Evolutionary conservation across 2,797 vertebrate genomes (phyloP).

Genomic region (Enteromius paludinosus): DNA sequence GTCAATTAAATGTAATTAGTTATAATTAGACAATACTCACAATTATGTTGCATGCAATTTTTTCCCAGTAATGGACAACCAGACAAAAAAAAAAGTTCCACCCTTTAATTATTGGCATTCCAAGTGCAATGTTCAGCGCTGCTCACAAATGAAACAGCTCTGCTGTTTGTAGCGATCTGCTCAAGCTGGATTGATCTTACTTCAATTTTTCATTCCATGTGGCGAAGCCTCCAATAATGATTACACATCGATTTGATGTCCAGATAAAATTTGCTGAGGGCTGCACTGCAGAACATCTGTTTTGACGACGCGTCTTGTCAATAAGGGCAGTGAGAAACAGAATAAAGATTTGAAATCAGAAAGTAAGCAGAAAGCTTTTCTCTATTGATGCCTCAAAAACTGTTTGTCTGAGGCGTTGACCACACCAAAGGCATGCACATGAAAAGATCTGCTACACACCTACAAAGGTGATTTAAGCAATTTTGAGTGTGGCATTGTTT

Average conservation of each 20-base stretch:
- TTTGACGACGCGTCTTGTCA: conserved; percentile 1
- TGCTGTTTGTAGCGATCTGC: conserved; percentile 10
- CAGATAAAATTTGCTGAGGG: conserved; percentile 63
- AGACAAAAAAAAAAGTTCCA: not conserved
- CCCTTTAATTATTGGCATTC: conserved; percentile 22
- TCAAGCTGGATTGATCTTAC: conserved; percentile 61
- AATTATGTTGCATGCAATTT: conserved; percentile 13
- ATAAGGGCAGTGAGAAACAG: conserved; percentile 12
- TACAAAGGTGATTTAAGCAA: not conserved
- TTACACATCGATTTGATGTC: conserved; percentile 65
- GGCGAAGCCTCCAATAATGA: conserved; percentile 64
- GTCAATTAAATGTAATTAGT: conserved; percentile 29
- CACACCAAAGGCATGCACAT: not conserved
- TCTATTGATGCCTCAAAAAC: conserved; percentile 3
- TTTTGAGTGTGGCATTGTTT: not conserved
- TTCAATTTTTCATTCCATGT: conserved; percentile 64
- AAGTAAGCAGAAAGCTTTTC: conserved; percentile 9
- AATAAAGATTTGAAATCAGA: conserved; percentile 32
- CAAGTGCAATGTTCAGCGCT: not conserved
- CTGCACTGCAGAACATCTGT: conserved; percentile 54
- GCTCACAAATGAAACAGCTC: conserved; percentile 20
- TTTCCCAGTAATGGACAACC: not conserved
- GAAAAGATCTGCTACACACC: not conserved
- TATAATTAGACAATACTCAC: conserved; percentile 33
- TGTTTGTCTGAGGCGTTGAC: conserved; percentile 14